phyloP scores from a whole-genome alignment of 1,140 invertebrate genomes.

The Macrobrachium nipponense region DNA sequence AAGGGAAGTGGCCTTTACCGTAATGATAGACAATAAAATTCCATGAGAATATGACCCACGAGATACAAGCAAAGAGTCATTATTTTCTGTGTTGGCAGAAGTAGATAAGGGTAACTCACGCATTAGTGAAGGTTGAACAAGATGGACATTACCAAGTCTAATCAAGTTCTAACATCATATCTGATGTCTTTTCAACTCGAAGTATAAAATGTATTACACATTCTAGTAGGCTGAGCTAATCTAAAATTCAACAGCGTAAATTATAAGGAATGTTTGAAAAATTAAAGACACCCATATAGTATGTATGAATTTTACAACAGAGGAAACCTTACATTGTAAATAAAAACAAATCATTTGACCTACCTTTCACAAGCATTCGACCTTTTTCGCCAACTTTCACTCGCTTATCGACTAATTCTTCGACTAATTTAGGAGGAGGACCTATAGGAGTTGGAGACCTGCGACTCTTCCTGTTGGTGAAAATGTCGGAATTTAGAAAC shows the following conservation, averaged over 20 bases:
- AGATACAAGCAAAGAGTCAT: no score
- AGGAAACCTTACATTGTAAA: background rate
- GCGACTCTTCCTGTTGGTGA: constrained; percentile 24
- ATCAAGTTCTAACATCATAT: no score
- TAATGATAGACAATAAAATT: no score
- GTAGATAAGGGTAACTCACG: background rate
- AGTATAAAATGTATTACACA: no score
- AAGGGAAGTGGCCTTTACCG: no score
- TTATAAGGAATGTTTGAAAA: background rate
- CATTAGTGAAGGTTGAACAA: no score
- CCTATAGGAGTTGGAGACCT: constrained; percentile 60
- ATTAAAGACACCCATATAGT: background rate
- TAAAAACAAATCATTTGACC: constrained; percentile 56
- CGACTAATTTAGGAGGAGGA: constrained; percentile 75
- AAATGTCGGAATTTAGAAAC: background rate
- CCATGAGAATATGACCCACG: no score
- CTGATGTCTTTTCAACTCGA: no score
- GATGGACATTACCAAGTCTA: no score
- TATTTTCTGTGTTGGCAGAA: background rate
- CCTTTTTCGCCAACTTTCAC: constrained; percentile 82
- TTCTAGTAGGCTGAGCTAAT: background rate
- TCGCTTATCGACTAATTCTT: constrained; percentile 78
- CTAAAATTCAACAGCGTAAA: background rate
- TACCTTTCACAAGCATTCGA: constrained; percentile 80
- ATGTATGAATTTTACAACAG: background rate